A percentile compares a stretch with the other conserved stretches of the same genome.
Evolutionary conservation across 2,797 vertebrate genomes (phyloP).

Genomic region (Artibeus lituratus): DNA sequence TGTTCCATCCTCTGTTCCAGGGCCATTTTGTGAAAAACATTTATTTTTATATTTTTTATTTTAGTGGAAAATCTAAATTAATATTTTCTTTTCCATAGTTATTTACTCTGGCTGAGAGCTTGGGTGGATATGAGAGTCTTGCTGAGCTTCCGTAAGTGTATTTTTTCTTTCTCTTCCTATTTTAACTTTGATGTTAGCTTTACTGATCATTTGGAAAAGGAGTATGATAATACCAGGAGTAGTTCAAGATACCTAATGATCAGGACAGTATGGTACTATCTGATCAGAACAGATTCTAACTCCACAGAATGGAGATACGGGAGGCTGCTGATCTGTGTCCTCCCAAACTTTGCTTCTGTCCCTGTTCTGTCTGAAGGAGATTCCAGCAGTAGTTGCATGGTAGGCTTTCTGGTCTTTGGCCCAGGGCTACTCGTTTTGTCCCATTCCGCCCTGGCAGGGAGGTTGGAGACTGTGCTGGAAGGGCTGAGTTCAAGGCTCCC

Average conservation of each 20-base stretch:
- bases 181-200: not conserved
- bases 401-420: not conserved
- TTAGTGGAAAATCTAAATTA: not conserved
- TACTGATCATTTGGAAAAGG: not conserved
- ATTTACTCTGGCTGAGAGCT: constrained; percentile 91
- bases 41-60: constrained; percentile 11
- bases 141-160: constrained; percentile 95
- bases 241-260: not conserved
- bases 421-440: not conserved
- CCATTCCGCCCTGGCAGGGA: not conserved
- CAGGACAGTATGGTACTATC: not conserved
- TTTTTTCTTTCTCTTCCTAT: not conserved
- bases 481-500: not conserved
- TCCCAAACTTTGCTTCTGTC: not conserved
- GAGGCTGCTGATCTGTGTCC: not conserved
- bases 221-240: not conserved
- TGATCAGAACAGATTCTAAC: not conserved
- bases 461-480: not conserved
- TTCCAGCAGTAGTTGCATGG: not conserved
- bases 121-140: constrained; percentile 96
- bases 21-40: not conserved
- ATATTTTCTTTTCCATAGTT: constrained; percentile 80
- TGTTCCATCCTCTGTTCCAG: not conserved
- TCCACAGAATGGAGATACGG: not conserved
- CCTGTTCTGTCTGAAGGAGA: not conserved